Evolutionary conservation across 1,140 invertebrate species (phyloP).

Genomic region (Drosophila tristis): DNA sequence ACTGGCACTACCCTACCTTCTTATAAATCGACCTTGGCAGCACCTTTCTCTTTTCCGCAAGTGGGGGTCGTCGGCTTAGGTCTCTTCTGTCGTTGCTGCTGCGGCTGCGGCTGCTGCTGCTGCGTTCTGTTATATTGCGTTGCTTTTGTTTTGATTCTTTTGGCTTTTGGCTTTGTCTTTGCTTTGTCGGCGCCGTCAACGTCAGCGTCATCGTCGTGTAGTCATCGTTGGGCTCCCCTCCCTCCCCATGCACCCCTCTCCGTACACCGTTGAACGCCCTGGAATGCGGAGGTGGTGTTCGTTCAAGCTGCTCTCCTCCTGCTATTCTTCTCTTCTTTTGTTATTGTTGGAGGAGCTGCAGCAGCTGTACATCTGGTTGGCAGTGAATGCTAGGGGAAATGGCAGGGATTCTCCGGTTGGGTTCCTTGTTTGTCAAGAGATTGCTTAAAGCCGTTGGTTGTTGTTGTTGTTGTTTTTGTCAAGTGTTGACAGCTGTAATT

Average conservation of each 20-base stretch:
- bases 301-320: slow-evolving; percentile 6
- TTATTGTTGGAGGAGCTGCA: background rate
- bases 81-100: no score
- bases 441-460: slow-evolving; percentile 19
- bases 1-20: no score
- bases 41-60: background rate
- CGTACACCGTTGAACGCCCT: slow-evolving; percentile 9
- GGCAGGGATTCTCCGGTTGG: slow-evolving; percentile 27
- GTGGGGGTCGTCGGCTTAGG: background rate
- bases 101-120: background rate
- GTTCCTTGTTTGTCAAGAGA: slow-evolving; percentile 42
- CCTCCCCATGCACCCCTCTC: background rate
- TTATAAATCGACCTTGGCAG: background rate
- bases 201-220: slow-evolving; percentile 12
- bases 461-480: slow-evolving; percentile 11
- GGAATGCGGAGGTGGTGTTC: slow-evolving; percentile 56
- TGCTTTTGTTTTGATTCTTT: slow-evolving; percentile 43
- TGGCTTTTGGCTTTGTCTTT: slow-evolving; percentile 46
- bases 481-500: slow-evolving; percentile 40
- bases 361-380: slow-evolving; percentile 40
- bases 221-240: slow-evolving; percentile 3
- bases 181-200: slow-evolving; percentile 60
- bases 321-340: background rate
- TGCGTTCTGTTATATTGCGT: slow-evolving; percentile 5
- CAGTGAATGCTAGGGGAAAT: slow-evolving; percentile 3